Base-by-base conservation (phyloP, 1,140 invertebrate genomes). In the Littorina saxatilis region DNA sequence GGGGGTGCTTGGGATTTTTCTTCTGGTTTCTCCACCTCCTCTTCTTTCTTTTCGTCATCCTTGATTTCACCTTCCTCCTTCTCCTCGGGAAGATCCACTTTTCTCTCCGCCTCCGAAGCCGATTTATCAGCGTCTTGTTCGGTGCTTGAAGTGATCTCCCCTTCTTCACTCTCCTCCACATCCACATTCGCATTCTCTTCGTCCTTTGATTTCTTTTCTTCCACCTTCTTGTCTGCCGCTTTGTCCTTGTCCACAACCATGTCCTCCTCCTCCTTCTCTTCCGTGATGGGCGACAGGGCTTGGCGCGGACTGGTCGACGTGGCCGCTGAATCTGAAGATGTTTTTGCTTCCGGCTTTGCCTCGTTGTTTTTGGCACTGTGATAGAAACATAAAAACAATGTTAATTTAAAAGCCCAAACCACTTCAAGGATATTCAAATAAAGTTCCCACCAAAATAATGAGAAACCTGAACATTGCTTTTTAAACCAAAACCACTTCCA, bases 181-280 rank as follows among this genome's bases (percentile, higher is more conserved):
- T 84, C 83, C 13, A 83, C 85, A 20, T 86, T 82, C 40, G 61
- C 50, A 17, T 85, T 76, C 27, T 87, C 82, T 52, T 85, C 83
- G 20, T 84, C 84, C 47, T 87, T 84, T n/a, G n/a, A n/a, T 23
- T 84, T 79, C 39, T 81, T 81, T 68, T 82, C 79, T 1, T 70
- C 61, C 20, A 76, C 70, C 63, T 81, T 80, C 9, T 80, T 61
- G 4, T 83, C 43, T 17, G 80, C 37, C 70, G 32, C 83, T 80
- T 82, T 55, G 52, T 73, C 73, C 43, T 77, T 79, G 47, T 84
- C 80, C 50, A 63, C 68, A 9, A 29, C 58, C 52, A 27, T 75
- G 5, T 77, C 39, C 23, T 80, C 63, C 13, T 74, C 47, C 20
- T 70, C 79, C 13, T 43, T 37, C 43, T 83, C 82, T 68, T 85